These are phyloP conservation scores for Sebastes steindachneri DNA, from an alignment of 2,797 vertebrate species.

Conservation along the genomic window DNA sequence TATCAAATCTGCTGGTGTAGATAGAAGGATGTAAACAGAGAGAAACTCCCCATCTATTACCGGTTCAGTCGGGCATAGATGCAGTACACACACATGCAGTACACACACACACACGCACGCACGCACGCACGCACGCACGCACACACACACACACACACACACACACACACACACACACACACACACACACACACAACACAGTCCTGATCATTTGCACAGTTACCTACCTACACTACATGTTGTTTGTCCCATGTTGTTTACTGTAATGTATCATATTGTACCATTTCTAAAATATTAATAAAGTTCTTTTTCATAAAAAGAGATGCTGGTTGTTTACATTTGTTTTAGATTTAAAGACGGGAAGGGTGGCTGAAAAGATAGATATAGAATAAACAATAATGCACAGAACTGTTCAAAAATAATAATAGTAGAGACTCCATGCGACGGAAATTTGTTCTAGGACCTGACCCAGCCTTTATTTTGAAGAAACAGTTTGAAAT, in stretches of 20 bases:
- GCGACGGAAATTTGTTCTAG: no score
- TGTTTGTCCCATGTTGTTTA: slow-evolving; percentile 77
- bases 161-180: slow-evolving; percentile 5
- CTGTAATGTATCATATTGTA: slow-evolving; percentile 80
- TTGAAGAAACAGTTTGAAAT: no score
- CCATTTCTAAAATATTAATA: slow-evolving; percentile 80
- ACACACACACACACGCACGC: no score
- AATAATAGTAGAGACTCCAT: neutral
- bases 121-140: no score
- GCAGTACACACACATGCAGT: slow-evolving; percentile 1
- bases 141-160: slow-evolving; percentile 5
- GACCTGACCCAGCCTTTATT: no score
- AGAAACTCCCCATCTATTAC: neutral
- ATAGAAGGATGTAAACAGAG: slow-evolving; percentile 12
- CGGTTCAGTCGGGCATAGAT: slow-evolving; percentile 23
- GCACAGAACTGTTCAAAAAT: neutral
- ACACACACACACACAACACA: slow-evolving; percentile 15
- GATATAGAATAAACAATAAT: neutral
- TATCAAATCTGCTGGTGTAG: slow-evolving; percentile 37
- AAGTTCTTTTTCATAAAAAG: slow-evolving; percentile 73
- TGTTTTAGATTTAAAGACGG: neutral
- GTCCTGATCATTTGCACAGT: slow-evolving; percentile 78
- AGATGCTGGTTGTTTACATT: neutral
- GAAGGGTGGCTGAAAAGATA: neutral
- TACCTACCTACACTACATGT: slow-evolving; percentile 75